These are phyloP conservation scores for Acromyrmex echinatior DNA, from an alignment of 1,140 invertebrate species.

Conservation along the genomic window DNA sequence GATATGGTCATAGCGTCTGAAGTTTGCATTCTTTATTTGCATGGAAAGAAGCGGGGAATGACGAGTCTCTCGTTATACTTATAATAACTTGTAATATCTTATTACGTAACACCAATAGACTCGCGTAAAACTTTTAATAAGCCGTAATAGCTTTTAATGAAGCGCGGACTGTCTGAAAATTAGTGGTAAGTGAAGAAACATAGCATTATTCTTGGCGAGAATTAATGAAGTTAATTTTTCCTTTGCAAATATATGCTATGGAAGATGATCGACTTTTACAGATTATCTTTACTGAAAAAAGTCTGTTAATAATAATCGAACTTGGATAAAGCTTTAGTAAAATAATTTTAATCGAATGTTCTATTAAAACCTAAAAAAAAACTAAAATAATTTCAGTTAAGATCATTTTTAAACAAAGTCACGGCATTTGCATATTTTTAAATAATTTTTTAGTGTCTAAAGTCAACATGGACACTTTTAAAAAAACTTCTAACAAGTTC, in stretches of 20 bases:
- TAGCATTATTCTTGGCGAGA: not conserved
- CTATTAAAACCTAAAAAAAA: too few species aligned
- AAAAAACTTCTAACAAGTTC: too few species aligned
- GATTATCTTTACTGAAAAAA: too few species aligned
- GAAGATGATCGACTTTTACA: not conserved
- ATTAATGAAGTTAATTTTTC: not conserved
- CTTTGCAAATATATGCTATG: not conserved
- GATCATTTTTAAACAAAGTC: too few species aligned
- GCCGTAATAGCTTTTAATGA: not conserved
- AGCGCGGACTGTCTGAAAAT: not conserved
- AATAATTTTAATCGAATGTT: too few species aligned
- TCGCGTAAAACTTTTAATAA: constrained; percentile 8
- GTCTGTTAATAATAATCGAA: too few species aligned
- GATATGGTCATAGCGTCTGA: not conserved
- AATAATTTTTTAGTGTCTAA: too few species aligned
- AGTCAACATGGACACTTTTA: too few species aligned
- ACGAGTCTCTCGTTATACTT: not conserved
- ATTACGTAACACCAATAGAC: not conserved
- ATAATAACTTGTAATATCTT: constrained; percentile 1
- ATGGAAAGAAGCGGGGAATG: not conserved
- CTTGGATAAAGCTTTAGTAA: too few species aligned
- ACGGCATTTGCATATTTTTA: too few species aligned
- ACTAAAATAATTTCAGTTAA: too few species aligned
- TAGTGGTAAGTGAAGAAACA: not conserved
- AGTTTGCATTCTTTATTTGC: constrained; percentile 33